Base-by-base conservation (phyloP, 2,113 vertebrate genomes). In the Chascanopsetta lugubris region DNA sequence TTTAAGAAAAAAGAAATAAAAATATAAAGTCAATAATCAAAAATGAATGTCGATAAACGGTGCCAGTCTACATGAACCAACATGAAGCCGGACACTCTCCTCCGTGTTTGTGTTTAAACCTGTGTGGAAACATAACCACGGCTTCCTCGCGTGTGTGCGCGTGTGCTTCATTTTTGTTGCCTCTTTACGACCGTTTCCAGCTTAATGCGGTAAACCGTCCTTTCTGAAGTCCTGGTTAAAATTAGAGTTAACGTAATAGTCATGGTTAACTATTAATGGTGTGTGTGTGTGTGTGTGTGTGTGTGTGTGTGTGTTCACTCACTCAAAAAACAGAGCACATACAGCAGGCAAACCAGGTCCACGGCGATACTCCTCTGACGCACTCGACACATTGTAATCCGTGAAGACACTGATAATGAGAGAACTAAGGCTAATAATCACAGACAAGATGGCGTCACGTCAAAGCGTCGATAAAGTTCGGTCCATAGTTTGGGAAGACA, bases 241-340 rank as follows among this genome's bases (percentile, higher is more conserved):
- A n/a, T n/a, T n/a, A n/a, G n/a, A n/a, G n/a, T n/a, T n/a, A n/a
- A n/a, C n/a, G n/a, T n/a, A n/a, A n/a, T n/a, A 50, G 46, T 45
- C 8, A 1, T 1, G 55, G 51, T 55, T n/a, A n/a, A n/a, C n/a
- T n/a, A n/a, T n/a, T n/a, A n/a, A n/a, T n/a, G n/a, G n/a, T n/a
- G n/a, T n/a, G n/a, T n/a, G n/a, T n/a, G n/a, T n/a, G n/a, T n/a
- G n/a, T n/a, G n/a, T n/a, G n/a, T n/a, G n/a, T n/a, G n/a, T n/a
- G n/a, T n/a, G n/a, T n/a, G n/a, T n/a, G n/a, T n/a, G 36, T n/a
- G 64, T 64, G 34, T 63, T 38, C 15, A 90, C 90, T 90, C 63
- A 90, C 89, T 88, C 13, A 75, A 58, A 57, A 18, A 82, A 0
- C 34, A 11, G 34, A 47, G 30, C n/a, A 63, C 34, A 76, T 15